Base-by-base conservation (phyloP, 2,888 invertebrate species). In the Metallyticus violacea region DNA sequence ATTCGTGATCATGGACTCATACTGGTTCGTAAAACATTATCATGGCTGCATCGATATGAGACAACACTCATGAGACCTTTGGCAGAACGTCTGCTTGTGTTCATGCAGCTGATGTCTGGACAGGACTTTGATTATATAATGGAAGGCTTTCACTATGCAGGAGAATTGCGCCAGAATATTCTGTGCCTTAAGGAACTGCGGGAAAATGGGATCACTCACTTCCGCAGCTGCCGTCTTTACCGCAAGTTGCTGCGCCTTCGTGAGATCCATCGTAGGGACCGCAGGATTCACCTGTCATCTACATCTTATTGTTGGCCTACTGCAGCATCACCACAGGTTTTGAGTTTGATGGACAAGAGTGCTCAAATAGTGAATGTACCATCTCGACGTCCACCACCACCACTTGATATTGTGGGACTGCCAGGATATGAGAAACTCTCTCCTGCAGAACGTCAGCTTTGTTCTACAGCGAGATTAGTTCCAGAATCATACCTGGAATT, bases 1-100 rank as follows among this genome's bases (percentile, higher is more conserved):
- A 95, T 98, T 88, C 93, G 95, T 87, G 92, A 94, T 81, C 97
- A 97, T 92, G 98, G 98, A 0, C 92, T 98, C 2, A 95, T 98
- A 85, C 94, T 96, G 91, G 92, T 95, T 1, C 94, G 96, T 89
- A 96, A 95, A 91, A 93, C 95, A 1, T 91, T 94, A 9, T 94
- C 95, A 22, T 96, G 95, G 94, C 91, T 96, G 85, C 94, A 95
- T 85, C 94, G 95, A 89, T 97, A 95, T 91, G 95, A 96, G 30
- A 91, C 91, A 27, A 95, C 96, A 1, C 91, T 96, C 82, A 40
- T 87, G 0, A 77, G 86, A 25, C 40, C 77, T 25, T 77, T 81
- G 7, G 78, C 81, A 6, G 88, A 88, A 26, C 62, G 93, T 89
- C 91, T 98, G 82, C 90, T 95, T 0, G 92, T 95, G 1, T 96